These are phyloP conservation scores for Galaxea fascicularis DNA, from an alignment of 92 coral and sea anemone genomes.

Conservation along the genomic window DNA sequence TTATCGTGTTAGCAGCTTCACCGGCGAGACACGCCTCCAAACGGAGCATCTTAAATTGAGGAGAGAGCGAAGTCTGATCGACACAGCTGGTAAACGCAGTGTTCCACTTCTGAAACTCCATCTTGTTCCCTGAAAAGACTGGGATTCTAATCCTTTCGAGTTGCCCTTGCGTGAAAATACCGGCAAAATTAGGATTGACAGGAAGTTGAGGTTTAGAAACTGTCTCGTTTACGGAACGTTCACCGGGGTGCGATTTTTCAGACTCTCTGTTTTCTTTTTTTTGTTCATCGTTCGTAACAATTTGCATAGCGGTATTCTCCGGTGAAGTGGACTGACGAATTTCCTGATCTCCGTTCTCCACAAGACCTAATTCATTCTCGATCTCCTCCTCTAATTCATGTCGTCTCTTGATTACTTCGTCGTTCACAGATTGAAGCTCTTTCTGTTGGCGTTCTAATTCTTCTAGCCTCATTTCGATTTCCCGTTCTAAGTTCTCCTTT, in stretches of 20 bases:
- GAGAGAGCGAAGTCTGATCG: constrained; percentile 49
- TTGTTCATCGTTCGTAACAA: too few species aligned
- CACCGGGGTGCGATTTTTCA: too few species aligned
- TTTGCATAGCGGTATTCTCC: not conserved
- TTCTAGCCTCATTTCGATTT: not conserved
- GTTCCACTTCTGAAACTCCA: constrained; percentile 59
- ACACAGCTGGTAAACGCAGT: constrained; percentile 72
- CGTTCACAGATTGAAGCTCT: not conserved
- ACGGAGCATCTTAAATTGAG: constrained; percentile 79
- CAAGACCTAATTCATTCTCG: not conserved
- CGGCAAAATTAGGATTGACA: too few species aligned
- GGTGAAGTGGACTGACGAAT: not conserved
- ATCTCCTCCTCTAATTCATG: constrained; percentile 2
- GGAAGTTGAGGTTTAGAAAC: too few species aligned
- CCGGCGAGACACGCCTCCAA: constrained; percentile 61
- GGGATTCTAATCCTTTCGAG: constrained; percentile 3
- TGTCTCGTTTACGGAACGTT: too few species aligned
- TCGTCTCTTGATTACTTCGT: not conserved
- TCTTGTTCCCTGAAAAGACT: constrained; percentile 58
- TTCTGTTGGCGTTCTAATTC: not conserved
- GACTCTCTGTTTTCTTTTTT: too few species aligned
- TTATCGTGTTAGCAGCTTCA: constrained; percentile 70
- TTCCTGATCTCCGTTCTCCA: not conserved
- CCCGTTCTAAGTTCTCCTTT: not conserved
- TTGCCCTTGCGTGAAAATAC: not conserved